Evolutionary conservation across 2,113 vertebrate species (phyloP).

Genomic region (Microcebus jonahi): DNA sequence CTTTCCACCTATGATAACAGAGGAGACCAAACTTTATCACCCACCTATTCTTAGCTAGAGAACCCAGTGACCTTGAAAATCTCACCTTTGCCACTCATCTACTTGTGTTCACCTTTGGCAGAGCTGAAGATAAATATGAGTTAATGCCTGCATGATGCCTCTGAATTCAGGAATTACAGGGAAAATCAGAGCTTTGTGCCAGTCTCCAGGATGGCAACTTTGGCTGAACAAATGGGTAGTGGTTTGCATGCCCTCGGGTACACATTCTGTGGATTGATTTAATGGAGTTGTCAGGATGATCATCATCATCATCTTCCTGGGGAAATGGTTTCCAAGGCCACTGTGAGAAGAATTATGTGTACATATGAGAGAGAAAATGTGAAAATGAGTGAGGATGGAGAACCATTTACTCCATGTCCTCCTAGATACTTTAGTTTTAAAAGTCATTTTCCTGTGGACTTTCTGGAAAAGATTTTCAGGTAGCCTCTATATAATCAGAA

Average conservation of each 20-base stretch:
- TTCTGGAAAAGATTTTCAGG: background rate
- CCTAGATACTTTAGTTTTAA: background rate
- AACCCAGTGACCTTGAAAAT: constrained; percentile 12
- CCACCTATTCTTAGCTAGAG: background rate
- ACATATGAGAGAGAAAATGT: background rate
- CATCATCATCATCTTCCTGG: background rate
- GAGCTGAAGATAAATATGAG: background rate
- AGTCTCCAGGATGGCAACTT: background rate
- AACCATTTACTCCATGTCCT: background rate
- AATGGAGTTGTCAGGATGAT: background rate
- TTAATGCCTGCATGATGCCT: background rate
- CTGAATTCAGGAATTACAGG: constrained; percentile 21
- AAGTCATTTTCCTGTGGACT: background rate
- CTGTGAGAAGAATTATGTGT: background rate
- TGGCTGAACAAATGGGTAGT: background rate
- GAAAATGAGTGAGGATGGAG: background rate
- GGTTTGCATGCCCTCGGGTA: background rate
- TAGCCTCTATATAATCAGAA: background rate
- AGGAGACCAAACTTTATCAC: constrained; percentile 23
- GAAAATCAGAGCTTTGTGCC: background rate
- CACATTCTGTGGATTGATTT: background rate
- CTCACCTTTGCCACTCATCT: background rate
- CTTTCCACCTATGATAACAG: constrained; percentile 25
- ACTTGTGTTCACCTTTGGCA: background rate
- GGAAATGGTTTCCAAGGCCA: background rate